Percentiles rank a stretch among this genome's conserved stretches.
These are phyloP conservation scores for Papilio elwesi DNA, from an alignment of 2,888 invertebrate genomes.

Conservation along the genomic window DNA sequence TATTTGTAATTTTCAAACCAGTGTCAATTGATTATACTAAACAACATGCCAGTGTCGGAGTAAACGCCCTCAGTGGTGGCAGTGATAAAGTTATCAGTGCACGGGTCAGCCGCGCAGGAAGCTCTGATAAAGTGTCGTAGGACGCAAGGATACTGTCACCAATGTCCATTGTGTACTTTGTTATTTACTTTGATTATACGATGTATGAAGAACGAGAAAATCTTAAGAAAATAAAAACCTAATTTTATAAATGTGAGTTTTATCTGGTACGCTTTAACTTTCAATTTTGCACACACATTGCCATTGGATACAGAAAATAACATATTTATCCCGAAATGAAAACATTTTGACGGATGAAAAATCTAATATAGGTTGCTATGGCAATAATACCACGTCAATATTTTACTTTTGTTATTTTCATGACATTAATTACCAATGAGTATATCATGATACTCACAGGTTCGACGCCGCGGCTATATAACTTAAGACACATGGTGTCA, in stretches of 20 bases:
- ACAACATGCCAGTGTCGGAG: conserved; percentile 8
- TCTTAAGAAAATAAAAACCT: neutral
- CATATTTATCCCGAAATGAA: too few species aligned
- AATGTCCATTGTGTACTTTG: neutral
- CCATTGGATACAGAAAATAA: too few species aligned
- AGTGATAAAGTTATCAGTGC: conserved; percentile 39
- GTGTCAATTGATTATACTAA: neutral
- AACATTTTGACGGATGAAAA: too few species aligned
- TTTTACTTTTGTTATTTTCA: too few species aligned
- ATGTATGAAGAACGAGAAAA: neutral
- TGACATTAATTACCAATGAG: too few species aligned
- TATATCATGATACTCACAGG: too few species aligned
- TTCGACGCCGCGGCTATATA: too few species aligned
- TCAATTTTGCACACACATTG: too few species aligned
- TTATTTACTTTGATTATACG: conserved; percentile 2
- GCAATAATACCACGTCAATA: too few species aligned
- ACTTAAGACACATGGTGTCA: too few species aligned
- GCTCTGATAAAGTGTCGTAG: conserved; percentile 29
- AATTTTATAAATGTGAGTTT: neutral
- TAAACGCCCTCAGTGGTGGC: conserved; percentile 1
- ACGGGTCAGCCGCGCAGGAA: conserved; percentile 39
- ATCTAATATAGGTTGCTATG: too few species aligned
- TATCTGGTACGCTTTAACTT: too few species aligned
- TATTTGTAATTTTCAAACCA: neutral
- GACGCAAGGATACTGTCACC: conserved; percentile 11